A percentile compares a stretch with the other conserved stretches of the same genome.
phyloP scores from a whole-genome alignment of 92 coral and sea anemone species.

The Parazoanthus darwini region DNA sequence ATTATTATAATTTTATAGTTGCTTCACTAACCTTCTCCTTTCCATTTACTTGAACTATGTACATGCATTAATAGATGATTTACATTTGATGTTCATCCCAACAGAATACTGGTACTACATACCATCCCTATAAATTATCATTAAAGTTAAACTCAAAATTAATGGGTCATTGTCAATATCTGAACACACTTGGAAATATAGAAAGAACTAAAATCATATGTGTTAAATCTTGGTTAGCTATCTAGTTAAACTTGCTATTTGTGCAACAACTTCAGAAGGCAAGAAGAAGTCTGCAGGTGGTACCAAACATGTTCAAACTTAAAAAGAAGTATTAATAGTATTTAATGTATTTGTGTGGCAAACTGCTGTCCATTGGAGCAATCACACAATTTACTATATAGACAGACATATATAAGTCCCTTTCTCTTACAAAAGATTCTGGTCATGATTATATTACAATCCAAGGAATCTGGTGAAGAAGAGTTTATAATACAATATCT shows the following conservation, averaged over 20 bases:
- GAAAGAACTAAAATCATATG: background rate
- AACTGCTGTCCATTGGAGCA: background rate
- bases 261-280: background rate
- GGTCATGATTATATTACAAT: conserved; percentile 58
- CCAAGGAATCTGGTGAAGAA: conserved; percentile 20
- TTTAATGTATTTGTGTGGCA: background rate
- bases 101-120: too few relatives aligned
- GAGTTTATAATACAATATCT: conserved; percentile 30
- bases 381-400: background rate
- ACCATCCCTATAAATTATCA: background rate
- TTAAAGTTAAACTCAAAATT: background rate
- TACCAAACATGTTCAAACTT: background rate
- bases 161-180: background rate
- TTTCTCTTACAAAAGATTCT: conserved; percentile 15
- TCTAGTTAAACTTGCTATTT: background rate
- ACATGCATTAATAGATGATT: background rate
- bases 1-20: background rate
- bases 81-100: too few relatives aligned
- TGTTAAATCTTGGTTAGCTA: background rate
- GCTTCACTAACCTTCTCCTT: background rate
- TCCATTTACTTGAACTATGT: background rate
- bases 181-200: background rate
- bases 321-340: background rate
- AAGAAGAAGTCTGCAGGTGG: background rate
- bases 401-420: too few relatives aligned